These are phyloP conservation scores for Hoplias malabaricus DNA, from an alignment of 2,113 vertebrate genomes.

Conservation along the genomic window DNA sequence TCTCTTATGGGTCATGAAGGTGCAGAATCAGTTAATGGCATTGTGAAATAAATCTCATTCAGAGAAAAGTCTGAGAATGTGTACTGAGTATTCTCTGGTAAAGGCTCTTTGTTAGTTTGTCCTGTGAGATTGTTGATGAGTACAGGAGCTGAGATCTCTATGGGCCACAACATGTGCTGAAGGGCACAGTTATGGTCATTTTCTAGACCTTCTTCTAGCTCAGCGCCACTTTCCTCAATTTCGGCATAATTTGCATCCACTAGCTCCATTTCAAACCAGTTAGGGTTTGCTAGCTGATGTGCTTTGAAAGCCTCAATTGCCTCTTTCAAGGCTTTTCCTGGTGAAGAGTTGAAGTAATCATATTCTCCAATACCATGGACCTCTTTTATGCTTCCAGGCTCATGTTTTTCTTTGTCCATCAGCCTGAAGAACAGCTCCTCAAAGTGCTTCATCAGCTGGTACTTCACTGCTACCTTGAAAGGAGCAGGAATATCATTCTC, in stretches of 20 bases:
- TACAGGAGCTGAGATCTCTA: not conserved
- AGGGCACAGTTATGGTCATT: not conserved
- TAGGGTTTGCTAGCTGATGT: conserved; percentile 77
- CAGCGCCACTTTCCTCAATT: conserved; percentile 34
- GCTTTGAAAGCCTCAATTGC: conserved; percentile 78
- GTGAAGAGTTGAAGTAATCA: conserved; percentile 70
- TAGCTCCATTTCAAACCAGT: conserved; percentile 86
- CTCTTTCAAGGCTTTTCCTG: conserved; percentile 76
- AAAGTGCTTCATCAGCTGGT: conserved; percentile 86
- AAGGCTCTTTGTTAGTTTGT: not conserved
- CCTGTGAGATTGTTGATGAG: not conserved
- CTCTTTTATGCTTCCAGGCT: conserved; percentile 79
- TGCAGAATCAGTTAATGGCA: no score
- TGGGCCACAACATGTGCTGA: conserved; percentile 10
- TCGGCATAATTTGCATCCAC: conserved; percentile 61
- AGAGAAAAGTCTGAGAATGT: not conserved
- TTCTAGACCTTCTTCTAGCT: not conserved
- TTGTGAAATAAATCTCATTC: not conserved
- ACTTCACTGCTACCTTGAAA: conserved; percentile 81
- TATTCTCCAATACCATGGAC: conserved; percentile 76
- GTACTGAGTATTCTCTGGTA: not conserved
- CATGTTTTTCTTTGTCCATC: conserved; percentile 83
- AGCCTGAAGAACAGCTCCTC: conserved; percentile 93
- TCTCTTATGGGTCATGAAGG: no score
- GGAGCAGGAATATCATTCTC: conserved; percentile 82